These are phyloP conservation scores for Anastrepha obliqua DNA, from an alignment of 1,140 invertebrate species.

Conservation along the genomic window DNA sequence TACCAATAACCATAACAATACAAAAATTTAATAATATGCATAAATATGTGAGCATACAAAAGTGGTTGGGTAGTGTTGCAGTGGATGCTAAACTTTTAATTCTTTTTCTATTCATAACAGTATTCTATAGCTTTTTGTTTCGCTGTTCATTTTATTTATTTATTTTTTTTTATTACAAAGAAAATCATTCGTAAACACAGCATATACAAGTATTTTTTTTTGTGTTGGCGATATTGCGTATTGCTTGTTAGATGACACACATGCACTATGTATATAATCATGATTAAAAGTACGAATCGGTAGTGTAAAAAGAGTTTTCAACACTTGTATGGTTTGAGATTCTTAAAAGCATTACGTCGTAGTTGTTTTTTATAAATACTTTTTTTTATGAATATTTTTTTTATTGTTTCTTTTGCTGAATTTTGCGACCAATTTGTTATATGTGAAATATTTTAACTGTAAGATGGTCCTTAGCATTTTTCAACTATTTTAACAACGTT, in stretches of 20 bases:
- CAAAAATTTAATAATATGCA: neutral
- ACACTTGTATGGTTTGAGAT: neutral
- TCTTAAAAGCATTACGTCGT: neutral
- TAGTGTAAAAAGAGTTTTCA: neutral
- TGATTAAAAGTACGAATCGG: neutral
- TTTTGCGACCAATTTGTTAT: neutral
- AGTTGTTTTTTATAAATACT: neutral
- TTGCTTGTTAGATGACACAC: neutral
- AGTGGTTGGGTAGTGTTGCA: neutral
- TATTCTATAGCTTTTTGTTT: neutral
- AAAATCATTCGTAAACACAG: neutral
- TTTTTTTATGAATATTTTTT: neutral
- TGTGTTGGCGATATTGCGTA: neutral
- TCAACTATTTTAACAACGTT: too few species aligned
- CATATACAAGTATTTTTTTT: neutral
- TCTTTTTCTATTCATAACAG: neutral
- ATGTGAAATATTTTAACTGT: too few species aligned
- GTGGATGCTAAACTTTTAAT: neutral
- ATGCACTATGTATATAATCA: neutral
- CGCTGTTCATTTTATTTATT: neutral
- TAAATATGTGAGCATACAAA: constrained; percentile 16
- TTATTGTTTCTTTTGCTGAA: neutral
- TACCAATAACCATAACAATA: constrained; percentile 14
- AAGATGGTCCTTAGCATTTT: too few species aligned
- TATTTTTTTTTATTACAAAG: neutral